A percentile compares a stretch with the other conserved stretches of the same genome.
Conservation (phyloP, 2,113 vertebrate species). For the Sphyrna mokarran region DNA sequence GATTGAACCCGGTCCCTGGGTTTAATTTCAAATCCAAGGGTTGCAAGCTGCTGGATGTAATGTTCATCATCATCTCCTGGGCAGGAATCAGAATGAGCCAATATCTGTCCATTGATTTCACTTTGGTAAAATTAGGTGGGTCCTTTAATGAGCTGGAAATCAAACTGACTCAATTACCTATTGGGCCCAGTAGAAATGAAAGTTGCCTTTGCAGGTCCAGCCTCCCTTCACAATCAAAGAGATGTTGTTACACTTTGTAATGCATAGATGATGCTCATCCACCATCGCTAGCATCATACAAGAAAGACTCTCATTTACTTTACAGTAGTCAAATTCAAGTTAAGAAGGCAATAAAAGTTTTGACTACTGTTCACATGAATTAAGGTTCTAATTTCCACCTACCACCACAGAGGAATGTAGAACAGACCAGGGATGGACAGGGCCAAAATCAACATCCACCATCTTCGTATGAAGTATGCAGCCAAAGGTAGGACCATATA, state of each 20-base stretch:
- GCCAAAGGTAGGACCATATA: conserved; percentile 45
- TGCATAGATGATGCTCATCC: neutral
- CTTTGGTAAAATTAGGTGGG: neutral
- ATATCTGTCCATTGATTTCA: neutral
- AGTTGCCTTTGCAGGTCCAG: neutral
- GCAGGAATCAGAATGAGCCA: neutral
- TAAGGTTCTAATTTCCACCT: conserved; percentile 33
- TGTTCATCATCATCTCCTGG: neutral
- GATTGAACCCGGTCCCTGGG: too few species aligned
- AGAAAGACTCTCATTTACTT: neutral
- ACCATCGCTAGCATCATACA: neutral
- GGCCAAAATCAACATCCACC: conserved; percentile 48
- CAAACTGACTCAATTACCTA: neutral
- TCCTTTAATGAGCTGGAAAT: neutral
- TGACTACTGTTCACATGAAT: neutral
- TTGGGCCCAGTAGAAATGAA: neutral
- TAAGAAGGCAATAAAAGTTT: neutral
- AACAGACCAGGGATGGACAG: conserved; percentile 45
- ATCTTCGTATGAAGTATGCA: conserved; percentile 48
- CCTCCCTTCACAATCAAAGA: neutral
- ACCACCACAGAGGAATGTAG: conserved; percentile 49
- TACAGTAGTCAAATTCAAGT: neutral
- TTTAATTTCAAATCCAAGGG: neutral
- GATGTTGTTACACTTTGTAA: neutral
- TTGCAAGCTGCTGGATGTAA: neutral